These are phyloP conservation scores for Myotis daubentonii DNA, from an alignment of 2,797 vertebrate genomes.

Conservation along the genomic window DNA sequence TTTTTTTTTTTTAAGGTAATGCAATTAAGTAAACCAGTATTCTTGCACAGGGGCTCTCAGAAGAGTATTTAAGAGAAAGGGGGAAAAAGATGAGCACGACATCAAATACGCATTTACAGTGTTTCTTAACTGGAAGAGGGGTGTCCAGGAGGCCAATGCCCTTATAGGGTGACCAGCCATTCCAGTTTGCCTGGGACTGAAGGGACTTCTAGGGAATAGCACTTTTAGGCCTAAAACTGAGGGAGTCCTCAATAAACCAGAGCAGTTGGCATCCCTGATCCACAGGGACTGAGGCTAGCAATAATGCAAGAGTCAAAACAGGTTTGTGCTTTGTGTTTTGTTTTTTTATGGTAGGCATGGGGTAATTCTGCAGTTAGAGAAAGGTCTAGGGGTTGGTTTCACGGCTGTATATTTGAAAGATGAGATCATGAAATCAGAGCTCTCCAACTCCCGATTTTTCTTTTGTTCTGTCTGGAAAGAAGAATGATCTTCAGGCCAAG, in stretches of 20 bases:
- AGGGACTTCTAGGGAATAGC: neutral
- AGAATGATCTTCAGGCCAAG: constrained; percentile 5
- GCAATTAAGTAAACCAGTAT: neutral
- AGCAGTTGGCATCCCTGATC: neutral
- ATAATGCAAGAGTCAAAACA: neutral
- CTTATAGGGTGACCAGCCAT: neutral
- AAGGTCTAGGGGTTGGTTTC: neutral
- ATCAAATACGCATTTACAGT: neutral
- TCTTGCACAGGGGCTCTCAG: neutral
- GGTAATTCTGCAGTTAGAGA: neutral
- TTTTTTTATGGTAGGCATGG: neutral
- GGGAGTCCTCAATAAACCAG: neutral
- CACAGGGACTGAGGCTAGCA: neutral
- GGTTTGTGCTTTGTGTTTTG: neutral
- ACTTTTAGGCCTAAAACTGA: neutral
- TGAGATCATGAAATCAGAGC: neutral
- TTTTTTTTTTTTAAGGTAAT: neutral
- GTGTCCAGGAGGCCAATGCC: neutral
- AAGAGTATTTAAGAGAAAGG: neutral
- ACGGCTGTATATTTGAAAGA: neutral
- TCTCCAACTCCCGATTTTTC: neutral
- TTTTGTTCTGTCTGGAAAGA: constrained; percentile 55
- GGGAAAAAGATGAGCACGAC: neutral
- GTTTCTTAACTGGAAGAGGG: neutral
- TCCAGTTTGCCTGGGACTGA: neutral